phyloP scores from a whole-genome alignment of 1,140 invertebrate genomes.

The Aphis craccivora region DNA sequence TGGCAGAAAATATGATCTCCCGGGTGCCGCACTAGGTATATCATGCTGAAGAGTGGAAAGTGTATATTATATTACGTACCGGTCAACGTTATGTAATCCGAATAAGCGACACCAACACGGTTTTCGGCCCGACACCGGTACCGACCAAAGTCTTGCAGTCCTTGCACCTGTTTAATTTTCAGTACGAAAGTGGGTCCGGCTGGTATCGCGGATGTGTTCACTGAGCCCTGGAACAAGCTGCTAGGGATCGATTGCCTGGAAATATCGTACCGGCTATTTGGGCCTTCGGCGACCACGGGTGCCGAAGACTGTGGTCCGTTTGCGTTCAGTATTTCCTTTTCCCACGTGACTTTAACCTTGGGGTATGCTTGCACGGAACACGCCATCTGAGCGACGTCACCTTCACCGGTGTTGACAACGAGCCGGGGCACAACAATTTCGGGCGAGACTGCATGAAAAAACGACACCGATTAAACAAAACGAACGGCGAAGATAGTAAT shows the following conservation, averaged over 20 bases:
- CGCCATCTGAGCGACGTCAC: neutral
- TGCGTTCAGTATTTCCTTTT: neutral
- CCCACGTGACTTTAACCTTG: conserved; percentile 19
- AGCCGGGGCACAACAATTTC: neutral
- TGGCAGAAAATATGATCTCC: too few relatives aligned
- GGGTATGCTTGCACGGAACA: neutral
- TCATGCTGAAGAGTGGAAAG: neutral
- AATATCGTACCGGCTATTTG: neutral
- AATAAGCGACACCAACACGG: neutral
- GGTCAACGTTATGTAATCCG: neutral
- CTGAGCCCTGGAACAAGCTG: too few relatives aligned
- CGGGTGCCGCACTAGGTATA: neutral
- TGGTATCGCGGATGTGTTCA: neutral
- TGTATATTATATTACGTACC: neutral
- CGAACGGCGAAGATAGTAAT: neutral
- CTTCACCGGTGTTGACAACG: conserved; percentile 42
- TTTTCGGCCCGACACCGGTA: conserved; percentile 46
- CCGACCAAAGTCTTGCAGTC: neutral
- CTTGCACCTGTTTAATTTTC: neutral
- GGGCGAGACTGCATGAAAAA: neutral
- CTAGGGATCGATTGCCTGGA: neutral
- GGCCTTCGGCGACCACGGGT: neutral
- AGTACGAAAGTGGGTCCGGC: neutral
- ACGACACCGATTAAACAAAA: neutral
- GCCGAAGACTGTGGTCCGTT: neutral